Base-by-base conservation (phyloP, 35 echinoderm and acorn worm genomes). In the Ptychodera flava region DNA sequence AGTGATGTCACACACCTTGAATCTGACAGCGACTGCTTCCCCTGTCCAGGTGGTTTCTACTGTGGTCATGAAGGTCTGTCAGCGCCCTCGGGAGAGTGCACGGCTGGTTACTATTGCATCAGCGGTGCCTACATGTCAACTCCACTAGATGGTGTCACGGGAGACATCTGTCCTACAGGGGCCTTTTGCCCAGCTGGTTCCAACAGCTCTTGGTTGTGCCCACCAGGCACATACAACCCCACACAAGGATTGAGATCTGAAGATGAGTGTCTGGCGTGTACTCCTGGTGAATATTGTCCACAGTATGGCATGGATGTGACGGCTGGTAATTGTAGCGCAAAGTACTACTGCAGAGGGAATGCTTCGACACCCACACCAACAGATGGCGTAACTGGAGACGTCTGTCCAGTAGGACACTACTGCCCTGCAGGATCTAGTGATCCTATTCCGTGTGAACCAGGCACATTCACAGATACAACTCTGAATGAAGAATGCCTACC, bases 221-320 rank as follows among this genome's bases (percentile, higher is more conserved):
- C 95, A 85, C 95, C 95, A 33, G 92, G 92, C 16, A 97, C 95
- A 0, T 97, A 93, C 82, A 97, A 97, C 77, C 95, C 95, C 34
- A 94, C 92, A 16, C 78, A 93, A 97, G 95, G 95, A 93, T 86
- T 93, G 32, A 92, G 91, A 85, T 93, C 95, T 10, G 88, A 86
- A 27, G 87, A 87, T 30, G 82, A 97, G 53, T 97, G 95, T 38
- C 91, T 86, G 1, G 89, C 87, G 16, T 97, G 95, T 88, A 89
- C 91, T 12, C 85, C 92, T 79, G 95, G 95, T 80, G 89, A 94
- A 33, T 94, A 89, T 87, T 97, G 95, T 79, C 95, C 92, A 32
- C 53, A 87, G 79, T 97, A 97, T 87, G 95, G 95, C 31, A 91
- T 97, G 95, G 93, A 94, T 38, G 77, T 36, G 28, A 97, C 95